These are phyloP conservation scores for Trissolcus japonicus DNA, from an alignment of 2,888 invertebrate species.

Conservation along the genomic window DNA sequence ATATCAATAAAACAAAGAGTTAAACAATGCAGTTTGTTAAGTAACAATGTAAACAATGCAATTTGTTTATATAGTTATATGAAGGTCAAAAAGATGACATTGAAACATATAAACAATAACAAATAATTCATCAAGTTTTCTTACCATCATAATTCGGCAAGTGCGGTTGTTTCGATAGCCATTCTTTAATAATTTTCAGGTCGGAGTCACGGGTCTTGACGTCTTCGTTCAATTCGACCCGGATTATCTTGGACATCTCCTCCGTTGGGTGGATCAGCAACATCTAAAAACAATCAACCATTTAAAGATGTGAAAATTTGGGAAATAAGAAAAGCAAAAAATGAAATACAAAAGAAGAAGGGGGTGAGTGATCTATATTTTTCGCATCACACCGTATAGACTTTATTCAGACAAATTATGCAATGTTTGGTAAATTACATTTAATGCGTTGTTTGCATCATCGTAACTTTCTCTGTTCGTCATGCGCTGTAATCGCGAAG, in stretches of 20 bases:
- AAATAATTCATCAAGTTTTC: not conserved
- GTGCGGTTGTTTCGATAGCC: constrained; percentile 82
- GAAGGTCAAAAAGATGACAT: not conserved
- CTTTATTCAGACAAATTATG: constrained; percentile 47
- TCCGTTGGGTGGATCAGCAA: constrained; percentile 82
- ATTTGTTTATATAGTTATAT: not conserved
- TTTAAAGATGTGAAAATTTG: constrained; percentile 5
- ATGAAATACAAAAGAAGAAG: not conserved
- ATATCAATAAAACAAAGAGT: not conserved
- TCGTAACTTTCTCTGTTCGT: constrained; percentile 57
- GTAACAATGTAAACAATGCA: too few relatives aligned
- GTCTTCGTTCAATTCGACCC: constrained; percentile 84
- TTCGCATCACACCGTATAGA: constrained; percentile 29
- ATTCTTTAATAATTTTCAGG: constrained; percentile 80
- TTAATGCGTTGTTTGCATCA: constrained; percentile 57
- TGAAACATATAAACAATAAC: not conserved
- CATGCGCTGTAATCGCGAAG: constrained; percentile 51
- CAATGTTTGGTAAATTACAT: constrained; percentile 51
- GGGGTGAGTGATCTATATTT: constrained; percentile 13
- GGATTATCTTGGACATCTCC: constrained; percentile 82
- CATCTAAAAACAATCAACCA: constrained; percentile 71
- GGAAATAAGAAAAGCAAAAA: constrained; percentile 27
- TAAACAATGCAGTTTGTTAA: too few relatives aligned
- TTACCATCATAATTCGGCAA: constrained; percentile 76
- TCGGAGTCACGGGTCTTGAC: constrained; percentile 79